Percentiles rank a stretch among this genome's conserved stretches.
Conservation (phyloP, 2,797 vertebrate species). For the Tragelaphus eurycerus region DNA sequence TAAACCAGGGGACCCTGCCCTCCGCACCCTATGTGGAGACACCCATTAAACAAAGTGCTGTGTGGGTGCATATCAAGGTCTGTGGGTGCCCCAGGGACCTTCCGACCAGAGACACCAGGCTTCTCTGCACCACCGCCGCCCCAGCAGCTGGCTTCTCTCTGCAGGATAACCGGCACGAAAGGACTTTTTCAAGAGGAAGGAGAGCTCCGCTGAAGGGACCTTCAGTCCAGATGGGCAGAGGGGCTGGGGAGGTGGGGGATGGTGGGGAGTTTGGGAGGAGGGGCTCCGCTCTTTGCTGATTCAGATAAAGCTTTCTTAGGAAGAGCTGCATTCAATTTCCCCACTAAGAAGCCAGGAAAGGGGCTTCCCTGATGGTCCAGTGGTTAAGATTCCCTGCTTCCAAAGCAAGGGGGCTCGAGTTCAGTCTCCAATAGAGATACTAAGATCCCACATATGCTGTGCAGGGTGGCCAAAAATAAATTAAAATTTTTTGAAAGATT, state of each 20-base stretch:
- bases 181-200: not conserved
- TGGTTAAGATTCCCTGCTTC: not conserved
- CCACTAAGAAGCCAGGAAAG: not conserved
- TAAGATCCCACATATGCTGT: not conserved
- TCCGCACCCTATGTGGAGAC: fast-evolving
- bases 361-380: not conserved
- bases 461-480: not conserved
- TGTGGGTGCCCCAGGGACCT: not conserved
- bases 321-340: too few species aligned
- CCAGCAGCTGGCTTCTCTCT: too few species aligned
- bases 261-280: not conserved
- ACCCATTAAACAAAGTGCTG: not conserved
- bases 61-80: not conserved
- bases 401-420: not conserved
- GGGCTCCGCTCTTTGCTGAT: not conserved
- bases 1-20: not conserved
- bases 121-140: fast-evolving
- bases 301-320: not conserved
- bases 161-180: fast-evolving
- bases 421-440: not conserved
- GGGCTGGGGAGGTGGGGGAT: not conserved
- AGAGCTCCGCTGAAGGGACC: not conserved
- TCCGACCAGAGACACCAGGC: not conserved
- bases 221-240: not conserved
- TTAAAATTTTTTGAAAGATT: not conserved